These are phyloP conservation scores for Characodon lateralis DNA, from an alignment of 2,797 vertebrate species.

Conservation along the genomic window DNA sequence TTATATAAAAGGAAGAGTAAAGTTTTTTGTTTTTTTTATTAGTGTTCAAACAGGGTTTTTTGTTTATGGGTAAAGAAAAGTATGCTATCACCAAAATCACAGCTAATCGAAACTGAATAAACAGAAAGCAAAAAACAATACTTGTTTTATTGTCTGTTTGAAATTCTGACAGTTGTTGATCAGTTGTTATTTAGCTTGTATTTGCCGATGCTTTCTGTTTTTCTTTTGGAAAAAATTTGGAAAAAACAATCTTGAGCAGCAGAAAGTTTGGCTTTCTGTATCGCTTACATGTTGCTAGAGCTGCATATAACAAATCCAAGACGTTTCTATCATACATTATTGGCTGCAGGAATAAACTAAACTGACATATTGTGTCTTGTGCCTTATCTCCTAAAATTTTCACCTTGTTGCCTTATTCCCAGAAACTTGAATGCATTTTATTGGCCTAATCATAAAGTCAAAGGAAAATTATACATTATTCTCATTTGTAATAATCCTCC, in stretches of 20 bases:
- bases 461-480: no score
- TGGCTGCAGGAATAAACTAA: background rate
- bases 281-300: background rate
- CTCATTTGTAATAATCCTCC: no score
- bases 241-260: background rate
- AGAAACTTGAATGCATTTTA: no score
- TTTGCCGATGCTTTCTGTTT: background rate
- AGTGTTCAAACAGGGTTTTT: background rate
- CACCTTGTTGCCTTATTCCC: no score
- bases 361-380: no score
- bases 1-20: background rate
- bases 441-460: no score
- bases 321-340: background rate
- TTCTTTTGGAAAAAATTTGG: no score
- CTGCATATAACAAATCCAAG: background rate
- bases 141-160: background rate
- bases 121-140: background rate
- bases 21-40: background rate
- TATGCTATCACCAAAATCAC: background rate
- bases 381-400: no score
- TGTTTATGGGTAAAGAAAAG: background rate
- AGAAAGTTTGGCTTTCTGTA: background rate
- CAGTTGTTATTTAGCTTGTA: background rate
- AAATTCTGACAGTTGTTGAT: background rate
- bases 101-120: background rate